A percentile compares a stretch with the other conserved stretches of the same genome.
phyloP scores from a whole-genome alignment of 2,888 invertebrate species.

The Cosmorhoe ocellata region DNA sequence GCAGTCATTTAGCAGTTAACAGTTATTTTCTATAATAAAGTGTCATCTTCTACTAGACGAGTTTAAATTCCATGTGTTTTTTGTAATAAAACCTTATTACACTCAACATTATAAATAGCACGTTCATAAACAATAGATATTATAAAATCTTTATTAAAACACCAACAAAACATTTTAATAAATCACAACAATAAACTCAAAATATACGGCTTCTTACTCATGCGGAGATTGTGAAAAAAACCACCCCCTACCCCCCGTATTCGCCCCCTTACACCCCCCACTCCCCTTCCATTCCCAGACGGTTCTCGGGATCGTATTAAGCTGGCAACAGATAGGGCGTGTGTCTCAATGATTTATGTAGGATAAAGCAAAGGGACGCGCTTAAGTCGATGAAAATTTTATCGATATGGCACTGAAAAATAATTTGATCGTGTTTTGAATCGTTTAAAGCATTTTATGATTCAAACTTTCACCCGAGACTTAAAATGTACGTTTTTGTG shows the following conservation, averaged over 20 bases:
- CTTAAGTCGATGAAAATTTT: slow-evolving; percentile 17
- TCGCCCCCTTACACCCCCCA: slow-evolving; percentile 16
- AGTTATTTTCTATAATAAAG: too few relatives aligned
- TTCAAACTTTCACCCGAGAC: too few relatives aligned
- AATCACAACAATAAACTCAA: slow-evolving; percentile 36
- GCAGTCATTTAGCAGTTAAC: too few relatives aligned
- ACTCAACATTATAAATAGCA: too few relatives aligned
- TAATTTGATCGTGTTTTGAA: neutral
- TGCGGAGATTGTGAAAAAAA: slow-evolving; percentile 41
- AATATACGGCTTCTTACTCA: slow-evolving; percentile 36
- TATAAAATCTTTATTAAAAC: slow-evolving; percentile 25
- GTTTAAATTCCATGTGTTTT: too few relatives aligned
- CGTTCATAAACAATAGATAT: slow-evolving; percentile 12
- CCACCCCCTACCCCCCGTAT: slow-evolving; percentile 14
- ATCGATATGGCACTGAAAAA: slow-evolving; percentile 16
- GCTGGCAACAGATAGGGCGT: slow-evolving; percentile 80
- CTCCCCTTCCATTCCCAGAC: slow-evolving; percentile 40
- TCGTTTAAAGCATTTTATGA: neutral
- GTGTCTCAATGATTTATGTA: slow-evolving; percentile 79
- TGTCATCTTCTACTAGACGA: too few relatives aligned
- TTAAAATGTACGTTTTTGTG: too few relatives aligned
- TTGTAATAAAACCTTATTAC: too few relatives aligned
- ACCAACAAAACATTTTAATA: slow-evolving; percentile 33
- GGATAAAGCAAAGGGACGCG: slow-evolving; percentile 57
- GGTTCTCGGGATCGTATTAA: slow-evolving; percentile 74